Conservation (phyloP, 2,113 vertebrate species). For the Hemiprocne comata region DNA sequence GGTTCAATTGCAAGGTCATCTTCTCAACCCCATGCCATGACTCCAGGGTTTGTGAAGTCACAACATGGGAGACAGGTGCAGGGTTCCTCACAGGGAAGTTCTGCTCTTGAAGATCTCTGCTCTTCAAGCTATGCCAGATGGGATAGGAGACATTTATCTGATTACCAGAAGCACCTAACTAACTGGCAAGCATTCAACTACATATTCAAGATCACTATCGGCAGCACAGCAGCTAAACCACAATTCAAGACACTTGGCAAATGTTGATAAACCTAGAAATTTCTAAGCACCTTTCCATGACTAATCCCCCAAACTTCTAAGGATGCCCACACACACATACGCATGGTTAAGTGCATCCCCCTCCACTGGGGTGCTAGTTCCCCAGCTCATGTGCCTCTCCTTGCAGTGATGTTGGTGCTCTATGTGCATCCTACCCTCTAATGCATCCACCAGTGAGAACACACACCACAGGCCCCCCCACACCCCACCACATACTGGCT, state of each 20-base stretch:
- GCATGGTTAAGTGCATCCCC: fast-evolving
- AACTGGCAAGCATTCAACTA: background rate
- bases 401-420: fast-evolving
- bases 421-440: background rate
- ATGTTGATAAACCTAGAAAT: background rate
- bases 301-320: background rate
- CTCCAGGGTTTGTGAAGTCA: background rate
- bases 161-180: background rate
- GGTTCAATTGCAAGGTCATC: background rate
- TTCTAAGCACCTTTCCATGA: background rate
- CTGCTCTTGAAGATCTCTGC: background rate
- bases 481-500: fast-evolving
- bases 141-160: background rate
- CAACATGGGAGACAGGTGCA: fast-evolving
- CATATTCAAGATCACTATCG: background rate
- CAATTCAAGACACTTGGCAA: background rate
- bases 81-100: background rate
- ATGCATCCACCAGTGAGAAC: background rate
- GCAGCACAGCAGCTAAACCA: background rate
- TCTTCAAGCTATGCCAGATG: background rate
- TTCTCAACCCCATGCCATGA: fast-evolving
- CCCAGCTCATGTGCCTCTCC: too few relatives aligned
- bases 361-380: background rate
- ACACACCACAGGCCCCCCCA: fast-evolving
- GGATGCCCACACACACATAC: too few relatives aligned